These are phyloP conservation scores for Coelinius sp. DNA, from an alignment of 2,888 invertebrate species.

Conservation along the genomic window DNA sequence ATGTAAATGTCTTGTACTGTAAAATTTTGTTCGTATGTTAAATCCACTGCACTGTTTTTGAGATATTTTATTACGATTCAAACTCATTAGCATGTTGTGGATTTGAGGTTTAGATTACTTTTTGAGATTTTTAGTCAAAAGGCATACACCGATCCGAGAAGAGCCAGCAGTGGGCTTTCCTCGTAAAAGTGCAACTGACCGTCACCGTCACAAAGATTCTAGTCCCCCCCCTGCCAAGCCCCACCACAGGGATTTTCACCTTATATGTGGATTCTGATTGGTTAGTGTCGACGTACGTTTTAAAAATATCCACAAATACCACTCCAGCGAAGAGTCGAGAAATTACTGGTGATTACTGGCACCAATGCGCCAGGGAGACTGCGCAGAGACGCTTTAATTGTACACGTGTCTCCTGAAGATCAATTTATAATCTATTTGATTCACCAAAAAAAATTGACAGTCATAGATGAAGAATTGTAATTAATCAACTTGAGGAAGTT, in stretches of 20 bases:
- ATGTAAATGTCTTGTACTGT: slow-evolving; percentile 82
- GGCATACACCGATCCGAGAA: slow-evolving; percentile 65
- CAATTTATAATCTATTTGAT: neutral
- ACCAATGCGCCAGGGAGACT: neutral
- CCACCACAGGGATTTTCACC: neutral
- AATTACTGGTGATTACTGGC: neutral
- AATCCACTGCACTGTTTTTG: slow-evolving; percentile 81
- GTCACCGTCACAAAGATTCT: neutral
- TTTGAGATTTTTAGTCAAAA: slow-evolving; percentile 52
- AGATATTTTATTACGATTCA: slow-evolving; percentile 75
- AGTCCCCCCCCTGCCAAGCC: neutral
- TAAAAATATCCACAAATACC: neutral
- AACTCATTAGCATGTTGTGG: slow-evolving; percentile 81
- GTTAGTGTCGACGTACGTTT: neutral
- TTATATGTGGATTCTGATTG: neutral
- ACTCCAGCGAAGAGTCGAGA: neutral
- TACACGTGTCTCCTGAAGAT: neutral
- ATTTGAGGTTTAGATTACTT: slow-evolving; percentile 32
- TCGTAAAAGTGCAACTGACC: slow-evolving; percentile 45
- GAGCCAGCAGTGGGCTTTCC: slow-evolving; percentile 65
- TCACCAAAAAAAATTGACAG: neutral
- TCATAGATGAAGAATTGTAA: neutral
- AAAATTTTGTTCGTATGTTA: slow-evolving; percentile 80
- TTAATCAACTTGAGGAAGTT: neutral
- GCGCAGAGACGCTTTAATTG: neutral